Conservation (phyloP, 2,888 invertebrate genomes). For the Phlogophora meticulosa region DNA sequence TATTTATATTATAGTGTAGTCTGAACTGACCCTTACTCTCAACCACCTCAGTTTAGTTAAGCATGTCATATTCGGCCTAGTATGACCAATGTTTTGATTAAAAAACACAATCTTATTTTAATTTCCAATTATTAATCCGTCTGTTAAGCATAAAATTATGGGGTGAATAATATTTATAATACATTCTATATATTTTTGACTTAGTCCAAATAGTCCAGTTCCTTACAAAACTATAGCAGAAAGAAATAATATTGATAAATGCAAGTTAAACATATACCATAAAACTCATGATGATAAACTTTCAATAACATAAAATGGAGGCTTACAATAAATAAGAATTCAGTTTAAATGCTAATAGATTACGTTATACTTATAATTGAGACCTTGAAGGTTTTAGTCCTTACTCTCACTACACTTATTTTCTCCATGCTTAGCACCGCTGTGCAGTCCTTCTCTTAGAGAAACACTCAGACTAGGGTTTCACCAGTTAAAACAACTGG, state of each 20-base stretch:
- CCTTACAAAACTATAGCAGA: background rate
- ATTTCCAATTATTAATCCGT: background rate
- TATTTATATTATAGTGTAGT: too few species aligned
- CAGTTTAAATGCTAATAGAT: slow-evolving; percentile 14
- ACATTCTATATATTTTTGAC: background rate
- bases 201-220: background rate
- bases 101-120: background rate
- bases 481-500: slow-evolving; percentile 40
- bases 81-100: too few species aligned
- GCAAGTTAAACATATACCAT: slow-evolving; percentile 4
- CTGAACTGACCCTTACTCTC: too few species aligned
- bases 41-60: too few species aligned
- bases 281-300: slow-evolving; percentile 18
- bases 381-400: background rate
- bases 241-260: slow-evolving; percentile 7
- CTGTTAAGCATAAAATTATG: background rate
- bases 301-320: slow-evolving; percentile 14
- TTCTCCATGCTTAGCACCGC: slow-evolving; percentile 18
- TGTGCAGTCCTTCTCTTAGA: slow-evolving; percentile 39
- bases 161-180: background rate
- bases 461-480: slow-evolving; percentile 45
- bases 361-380: slow-evolving; percentile 16
- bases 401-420: slow-evolving; percentile 15
- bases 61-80: too few species aligned
- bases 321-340: slow-evolving; percentile 7